Percentiles rank a stretch among this genome's conserved stretches.
Evolutionary conservation across 2,113 vertebrate species (phyloP).

Genomic region (Atractosteus spatula): DNA sequence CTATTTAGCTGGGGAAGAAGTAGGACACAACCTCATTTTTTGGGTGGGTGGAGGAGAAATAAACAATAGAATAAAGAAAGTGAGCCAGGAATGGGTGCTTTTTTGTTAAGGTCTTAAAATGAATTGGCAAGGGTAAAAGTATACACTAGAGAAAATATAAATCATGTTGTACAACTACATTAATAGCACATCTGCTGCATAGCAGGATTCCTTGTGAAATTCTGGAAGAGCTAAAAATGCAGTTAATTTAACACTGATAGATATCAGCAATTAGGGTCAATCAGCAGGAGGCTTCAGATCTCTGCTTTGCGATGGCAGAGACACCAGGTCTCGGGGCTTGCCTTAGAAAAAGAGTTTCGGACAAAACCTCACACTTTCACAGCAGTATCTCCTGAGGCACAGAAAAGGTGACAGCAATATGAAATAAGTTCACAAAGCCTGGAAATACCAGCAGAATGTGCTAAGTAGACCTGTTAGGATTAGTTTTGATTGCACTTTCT

Average conservation of each 20-base stretch:
- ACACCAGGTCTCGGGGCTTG: too few species aligned
- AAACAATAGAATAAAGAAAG: too few species aligned
- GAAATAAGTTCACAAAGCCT: too few species aligned
- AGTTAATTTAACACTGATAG: conserved; percentile 5
- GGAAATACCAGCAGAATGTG: too few species aligned
- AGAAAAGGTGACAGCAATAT: too few species aligned
- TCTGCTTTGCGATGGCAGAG: not conserved
- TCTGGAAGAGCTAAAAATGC: not conserved
- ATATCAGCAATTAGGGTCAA: conserved; percentile 20
- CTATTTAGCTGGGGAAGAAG: too few species aligned
- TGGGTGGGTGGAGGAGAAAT: not conserved
- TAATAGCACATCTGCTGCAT: not conserved
- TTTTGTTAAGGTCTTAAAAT: not conserved
- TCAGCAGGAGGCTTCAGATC: conserved; percentile 10
- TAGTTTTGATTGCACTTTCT: too few species aligned
- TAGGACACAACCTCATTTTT: too few species aligned
- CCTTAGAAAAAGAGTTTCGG: too few species aligned
- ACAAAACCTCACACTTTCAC: too few species aligned
- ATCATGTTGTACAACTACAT: not conserved
- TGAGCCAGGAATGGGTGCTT: not conserved
- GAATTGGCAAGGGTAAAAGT: not conserved
- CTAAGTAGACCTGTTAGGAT: too few species aligned
- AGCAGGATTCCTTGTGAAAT: not conserved
- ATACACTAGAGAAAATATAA: not conserved
- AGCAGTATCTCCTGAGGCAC: too few species aligned